Percentiles rank a stretch among this genome's conserved stretches.
Conservation (phyloP, 2,888 invertebrate species). For the Laothoe populi region DNA sequence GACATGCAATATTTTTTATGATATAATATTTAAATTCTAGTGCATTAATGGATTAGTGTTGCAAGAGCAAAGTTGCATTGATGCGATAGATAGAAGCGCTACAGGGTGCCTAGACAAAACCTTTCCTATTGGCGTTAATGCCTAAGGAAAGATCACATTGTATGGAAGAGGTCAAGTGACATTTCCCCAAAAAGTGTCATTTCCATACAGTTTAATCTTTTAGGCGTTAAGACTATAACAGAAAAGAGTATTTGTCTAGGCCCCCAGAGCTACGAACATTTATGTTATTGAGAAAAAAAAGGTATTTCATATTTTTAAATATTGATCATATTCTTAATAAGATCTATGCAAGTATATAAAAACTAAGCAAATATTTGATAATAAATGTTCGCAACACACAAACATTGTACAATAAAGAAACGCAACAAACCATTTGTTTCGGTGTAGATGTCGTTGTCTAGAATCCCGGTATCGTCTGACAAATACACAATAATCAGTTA, state of each 20-base stretch:
- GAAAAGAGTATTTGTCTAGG: too few relatives aligned
- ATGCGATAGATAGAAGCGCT: constrained; percentile 55
- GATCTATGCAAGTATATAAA: too few relatives aligned
- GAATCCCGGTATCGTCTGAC: constrained; percentile 84
- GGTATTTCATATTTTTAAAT: too few relatives aligned
- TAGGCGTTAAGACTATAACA: too few relatives aligned
- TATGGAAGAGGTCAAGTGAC: too few relatives aligned
- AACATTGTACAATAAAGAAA: constrained; percentile 49
- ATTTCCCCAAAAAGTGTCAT: too few relatives aligned
- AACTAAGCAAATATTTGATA: neutral
- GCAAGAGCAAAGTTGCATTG: constrained; percentile 41
- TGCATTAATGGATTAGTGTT: constrained; percentile 55
- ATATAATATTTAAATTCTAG: constrained; percentile 28
- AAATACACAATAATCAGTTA: constrained; percentile 80
- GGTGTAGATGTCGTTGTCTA: constrained; percentile 77
- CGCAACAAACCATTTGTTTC: constrained; percentile 79
- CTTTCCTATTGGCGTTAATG: too few relatives aligned
- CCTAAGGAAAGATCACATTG: too few relatives aligned
- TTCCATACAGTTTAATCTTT: too few relatives aligned
- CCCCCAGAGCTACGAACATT: constrained; percentile 14
- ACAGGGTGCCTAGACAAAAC: too few relatives aligned
- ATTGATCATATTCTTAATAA: too few relatives aligned
- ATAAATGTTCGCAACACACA: constrained; percentile 7
- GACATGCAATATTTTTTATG: constrained; percentile 7
- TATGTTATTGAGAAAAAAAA: constrained; percentile 5